Evolutionary conservation across 2,113 vertebrate genomes (phyloP).

Genomic region (Spheniscus mendiculus): DNA sequence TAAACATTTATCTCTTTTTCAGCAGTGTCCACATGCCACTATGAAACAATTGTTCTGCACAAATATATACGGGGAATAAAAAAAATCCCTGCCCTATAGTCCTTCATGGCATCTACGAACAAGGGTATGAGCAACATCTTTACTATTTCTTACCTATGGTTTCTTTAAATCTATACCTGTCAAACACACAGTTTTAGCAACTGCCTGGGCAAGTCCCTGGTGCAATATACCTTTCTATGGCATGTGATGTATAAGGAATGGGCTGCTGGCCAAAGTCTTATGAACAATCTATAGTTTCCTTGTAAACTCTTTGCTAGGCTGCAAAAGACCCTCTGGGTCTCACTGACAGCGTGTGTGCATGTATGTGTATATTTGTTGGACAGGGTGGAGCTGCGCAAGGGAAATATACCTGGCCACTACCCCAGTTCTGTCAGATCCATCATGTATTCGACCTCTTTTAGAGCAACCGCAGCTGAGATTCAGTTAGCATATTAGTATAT

Average conservation of each 20-base stretch:
- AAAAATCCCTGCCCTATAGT: background rate
- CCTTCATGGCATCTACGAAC: background rate
- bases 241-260: background rate
- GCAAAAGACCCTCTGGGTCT: background rate
- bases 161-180: background rate
- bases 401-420: background rate
- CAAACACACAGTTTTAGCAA: background rate
- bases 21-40: background rate
- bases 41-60: background rate
- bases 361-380: background rate
- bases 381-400: background rate
- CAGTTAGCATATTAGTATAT: background rate
- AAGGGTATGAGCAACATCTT: background rate
- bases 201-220: background rate
- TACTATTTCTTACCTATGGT: background rate
- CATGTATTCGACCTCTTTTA: background rate
- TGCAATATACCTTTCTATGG: background rate
- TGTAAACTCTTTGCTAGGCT: background rate
- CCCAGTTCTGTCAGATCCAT: background rate
- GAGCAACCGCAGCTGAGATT: background rate
- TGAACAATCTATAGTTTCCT: background rate
- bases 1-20: background rate
- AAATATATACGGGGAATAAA: background rate
- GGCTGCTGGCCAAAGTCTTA: background rate
- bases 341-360: accelerated